phyloP scores from a whole-genome alignment of 2,113 vertebrate species.

The Sebastes schlegelii region DNA sequence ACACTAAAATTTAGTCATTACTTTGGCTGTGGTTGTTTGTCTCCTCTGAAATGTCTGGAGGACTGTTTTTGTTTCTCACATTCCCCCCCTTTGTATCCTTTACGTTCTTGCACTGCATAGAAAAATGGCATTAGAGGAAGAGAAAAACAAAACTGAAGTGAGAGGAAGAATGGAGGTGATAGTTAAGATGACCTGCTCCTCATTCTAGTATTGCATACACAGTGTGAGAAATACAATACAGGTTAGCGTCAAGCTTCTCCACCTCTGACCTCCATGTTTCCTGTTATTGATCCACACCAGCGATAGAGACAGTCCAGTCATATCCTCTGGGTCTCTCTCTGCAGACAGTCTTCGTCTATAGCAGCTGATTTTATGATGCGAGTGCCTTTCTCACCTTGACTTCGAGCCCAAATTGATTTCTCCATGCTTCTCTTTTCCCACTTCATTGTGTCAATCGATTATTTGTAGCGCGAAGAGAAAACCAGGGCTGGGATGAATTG shows the following conservation, averaged over 20 bases:
- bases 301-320: not conserved
- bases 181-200: conserved; percentile 4
- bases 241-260: not conserved
- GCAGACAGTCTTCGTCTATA: conserved; percentile 33
- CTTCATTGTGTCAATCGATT: conserved; percentile 69
- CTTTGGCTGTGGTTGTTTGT: conserved; percentile 32
- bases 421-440: conserved; percentile 41
- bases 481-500: conserved; percentile 49
- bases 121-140: conserved; percentile 1
- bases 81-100: conserved; percentile 10
- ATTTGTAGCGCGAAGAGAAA: conserved; percentile 43
- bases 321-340: conserved; percentile 38
- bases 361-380: conserved; percentile 51
- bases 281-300: conserved; percentile 24
- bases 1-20: conserved; percentile 35
- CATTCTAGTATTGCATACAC: conserved; percentile 2
- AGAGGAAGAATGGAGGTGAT: not conserved
- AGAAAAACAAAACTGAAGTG: not conserved
- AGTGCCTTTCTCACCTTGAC: conserved; percentile 64
- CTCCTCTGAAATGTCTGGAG: conserved; percentile 37
- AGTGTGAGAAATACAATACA: conserved; percentile 23
- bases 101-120: not conserved
- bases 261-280: not conserved
- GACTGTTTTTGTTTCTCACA: conserved; percentile 14
- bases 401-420: conserved; percentile 63